Evolutionary conservation across 2,797 vertebrate genomes (phyloP), one percentile per base, ranked within the genome.

Genomic region (Spondyliosoma cantharus): DNA sequence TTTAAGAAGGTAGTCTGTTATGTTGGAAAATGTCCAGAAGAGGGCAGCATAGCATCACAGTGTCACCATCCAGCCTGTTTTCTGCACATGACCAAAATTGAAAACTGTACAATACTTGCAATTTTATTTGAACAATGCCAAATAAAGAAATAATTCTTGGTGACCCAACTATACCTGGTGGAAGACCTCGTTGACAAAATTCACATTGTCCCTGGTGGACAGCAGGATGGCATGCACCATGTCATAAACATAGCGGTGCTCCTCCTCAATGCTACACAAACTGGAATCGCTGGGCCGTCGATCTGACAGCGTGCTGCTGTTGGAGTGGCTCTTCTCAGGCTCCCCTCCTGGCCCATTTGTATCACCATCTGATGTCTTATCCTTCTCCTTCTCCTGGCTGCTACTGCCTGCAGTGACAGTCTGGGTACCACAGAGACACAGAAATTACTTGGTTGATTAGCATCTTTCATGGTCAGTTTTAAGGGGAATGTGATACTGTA

Each of bases 141-240:
- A 42, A 70, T 45, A 12, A 49, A 53, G 0, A 65, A 43, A 60
- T 4, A 24, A 7, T 61, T 5, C 8, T 52, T 53, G 2, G 20
- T 49, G 29, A 45, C 24, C 8, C 7, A 6, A 24, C 17, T 68
- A 87, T 83, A 99, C 98, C 95, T 99, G 98, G 54, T 96, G 96
- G 93, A 99, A 99, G 84, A 99, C 96, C 93, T 99, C 98, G 8
- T 98, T 97, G 88, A 99, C 97, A n/a, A 99, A 99, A 90, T 99
- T 99, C 77, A 99, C 93, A 17, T 99, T 98, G 80, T 98, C 98
- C 0, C 97, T 93, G 0, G 97, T 98, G 80, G 98, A 99, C 27
- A 99, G 87, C 27, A 99, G 95, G 85, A 99, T 97, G 82, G 92
- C 93, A 66, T 98, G 97, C 85, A 99, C 98, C 97, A 98, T 97